These are phyloP conservation scores for Netelia melanura DNA, from an alignment of 2,888 invertebrate genomes.

Conservation along the genomic window DNA sequence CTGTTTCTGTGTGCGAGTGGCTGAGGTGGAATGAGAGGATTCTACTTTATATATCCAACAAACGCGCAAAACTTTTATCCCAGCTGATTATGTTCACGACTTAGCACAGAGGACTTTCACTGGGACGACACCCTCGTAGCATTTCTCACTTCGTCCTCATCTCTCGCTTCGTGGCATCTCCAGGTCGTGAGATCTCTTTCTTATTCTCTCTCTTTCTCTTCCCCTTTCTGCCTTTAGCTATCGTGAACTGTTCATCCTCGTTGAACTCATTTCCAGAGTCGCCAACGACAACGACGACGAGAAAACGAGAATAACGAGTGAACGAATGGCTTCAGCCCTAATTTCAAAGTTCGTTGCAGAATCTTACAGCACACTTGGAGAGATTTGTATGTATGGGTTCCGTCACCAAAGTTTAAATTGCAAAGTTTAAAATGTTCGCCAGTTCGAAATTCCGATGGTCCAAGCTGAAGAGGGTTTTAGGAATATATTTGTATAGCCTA, in stretches of 20 bases:
- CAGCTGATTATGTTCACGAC: slow-evolving; percentile 62
- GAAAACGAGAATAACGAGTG: slow-evolving; percentile 36
- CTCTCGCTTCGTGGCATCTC: slow-evolving; percentile 27
- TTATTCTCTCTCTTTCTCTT: neutral
- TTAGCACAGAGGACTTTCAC: slow-evolving; percentile 25
- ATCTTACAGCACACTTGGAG: slow-evolving; percentile 7
- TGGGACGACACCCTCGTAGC: slow-evolving; percentile 16
- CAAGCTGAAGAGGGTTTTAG: no score
- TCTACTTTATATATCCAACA: slow-evolving; percentile 26
- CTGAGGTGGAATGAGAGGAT: neutral
- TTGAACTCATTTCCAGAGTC: slow-evolving; percentile 53
- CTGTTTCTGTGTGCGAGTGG: neutral
- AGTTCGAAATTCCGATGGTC: neutral
- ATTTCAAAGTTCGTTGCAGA: slow-evolving; percentile 52
- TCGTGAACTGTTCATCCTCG: slow-evolving; percentile 34
- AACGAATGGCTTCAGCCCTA: slow-evolving; percentile 33
- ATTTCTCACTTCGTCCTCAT: slow-evolving; percentile 45
- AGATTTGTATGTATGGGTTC: slow-evolving; percentile 3
- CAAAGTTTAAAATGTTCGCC: slow-evolving; percentile 3
- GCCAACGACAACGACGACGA: slow-evolving; percentile 26
- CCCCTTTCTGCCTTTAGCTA: slow-evolving; percentile 30
- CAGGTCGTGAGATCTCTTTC: neutral
- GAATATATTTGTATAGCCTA: no score
- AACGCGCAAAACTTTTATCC: slow-evolving; percentile 56
- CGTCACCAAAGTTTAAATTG: neutral